A percentile compares a stretch with the other conserved stretches of the same genome.
Conservation (phyloP, 1,140 invertebrate species). For the Dreissena polymorpha region DNA sequence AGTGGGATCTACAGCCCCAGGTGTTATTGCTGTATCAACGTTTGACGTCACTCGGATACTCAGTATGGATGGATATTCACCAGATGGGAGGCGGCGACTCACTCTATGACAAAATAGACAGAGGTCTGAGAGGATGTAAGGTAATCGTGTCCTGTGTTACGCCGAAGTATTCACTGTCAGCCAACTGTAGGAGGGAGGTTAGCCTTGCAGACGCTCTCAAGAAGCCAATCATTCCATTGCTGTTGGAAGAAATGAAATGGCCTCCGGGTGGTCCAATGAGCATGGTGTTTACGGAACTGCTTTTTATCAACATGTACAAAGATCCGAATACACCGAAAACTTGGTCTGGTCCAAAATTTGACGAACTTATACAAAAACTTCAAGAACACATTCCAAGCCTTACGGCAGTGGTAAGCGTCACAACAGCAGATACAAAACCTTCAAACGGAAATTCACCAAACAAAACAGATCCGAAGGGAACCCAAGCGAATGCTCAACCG, state of each 20-base stretch:
- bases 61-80: slow-evolving; percentile 77
- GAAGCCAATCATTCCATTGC: slow-evolving; percentile 75
- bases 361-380: slow-evolving; percentile 63
- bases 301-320: slow-evolving; percentile 69
- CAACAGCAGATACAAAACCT: too few species aligned
- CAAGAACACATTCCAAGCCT: slow-evolving; percentile 51
- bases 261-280: slow-evolving; percentile 77
- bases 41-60: slow-evolving; percentile 68
- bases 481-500: too few species aligned
- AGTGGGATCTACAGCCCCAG: slow-evolving; percentile 77
- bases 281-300: slow-evolving; percentile 72
- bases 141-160: slow-evolving; percentile 75
- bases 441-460: too few species aligned
- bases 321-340: slow-evolving; percentile 58
- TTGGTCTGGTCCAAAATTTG: slow-evolving; percentile 66
- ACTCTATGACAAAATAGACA: slow-evolving; percentile 77
- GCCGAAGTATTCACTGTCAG: slow-evolving; percentile 74
- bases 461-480: too few species aligned
- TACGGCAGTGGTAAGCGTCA: too few species aligned
- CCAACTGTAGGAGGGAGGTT: slow-evolving; percentile 75
- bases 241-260: slow-evolving; percentile 74
- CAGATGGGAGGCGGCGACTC: slow-evolving; percentile 79
- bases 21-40: slow-evolving; percentile 68
- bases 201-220: slow-evolving; percentile 73
- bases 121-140: slow-evolving; percentile 71